A percentile compares a stretch with the other conserved stretches of the same genome.
Conservation (phyloP, 2,888 invertebrate genomes). For the Clanis bilineata region DNA sequence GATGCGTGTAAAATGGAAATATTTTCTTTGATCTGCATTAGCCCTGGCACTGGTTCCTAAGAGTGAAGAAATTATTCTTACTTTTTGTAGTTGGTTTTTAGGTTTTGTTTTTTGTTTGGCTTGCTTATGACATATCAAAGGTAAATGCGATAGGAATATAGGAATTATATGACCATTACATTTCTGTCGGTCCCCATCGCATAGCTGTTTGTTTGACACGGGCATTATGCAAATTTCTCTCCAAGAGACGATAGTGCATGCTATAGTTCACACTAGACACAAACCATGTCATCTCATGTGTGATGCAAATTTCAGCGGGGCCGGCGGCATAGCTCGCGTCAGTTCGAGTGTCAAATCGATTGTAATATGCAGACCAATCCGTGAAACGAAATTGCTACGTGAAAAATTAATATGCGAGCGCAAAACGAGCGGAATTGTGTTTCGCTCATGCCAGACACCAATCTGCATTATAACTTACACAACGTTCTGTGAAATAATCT, state of each 20-base stretch:
- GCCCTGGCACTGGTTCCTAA: too few relatives aligned
- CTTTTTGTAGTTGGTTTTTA: too few relatives aligned
- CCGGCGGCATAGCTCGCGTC: not conserved
- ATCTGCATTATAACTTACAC: not conserved
- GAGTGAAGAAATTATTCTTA: too few relatives aligned
- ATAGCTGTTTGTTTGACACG: too few relatives aligned
- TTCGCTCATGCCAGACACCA: not conserved
- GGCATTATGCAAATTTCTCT: not conserved
- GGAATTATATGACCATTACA: too few relatives aligned
- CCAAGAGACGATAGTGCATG: not conserved
- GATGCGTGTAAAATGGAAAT: too few relatives aligned
- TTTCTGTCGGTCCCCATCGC: too few relatives aligned
- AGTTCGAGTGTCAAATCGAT: conserved; percentile 1
- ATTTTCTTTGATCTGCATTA: too few relatives aligned
- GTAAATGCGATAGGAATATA: too few relatives aligned
- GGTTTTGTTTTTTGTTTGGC: too few relatives aligned
- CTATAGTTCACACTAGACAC: not conserved
- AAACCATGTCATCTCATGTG: not conserved
- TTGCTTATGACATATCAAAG: too few relatives aligned
- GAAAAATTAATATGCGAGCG: conserved; percentile 9
- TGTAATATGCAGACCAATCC: not conserved
- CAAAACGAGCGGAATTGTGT: not conserved
- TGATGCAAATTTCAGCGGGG: not conserved
- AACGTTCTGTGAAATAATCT: not conserved
- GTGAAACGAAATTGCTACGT: conserved; percentile 7